These are phyloP conservation scores for Synergus laeviventris DNA, from an alignment of 2,888 invertebrate species.

Conservation along the genomic window DNA sequence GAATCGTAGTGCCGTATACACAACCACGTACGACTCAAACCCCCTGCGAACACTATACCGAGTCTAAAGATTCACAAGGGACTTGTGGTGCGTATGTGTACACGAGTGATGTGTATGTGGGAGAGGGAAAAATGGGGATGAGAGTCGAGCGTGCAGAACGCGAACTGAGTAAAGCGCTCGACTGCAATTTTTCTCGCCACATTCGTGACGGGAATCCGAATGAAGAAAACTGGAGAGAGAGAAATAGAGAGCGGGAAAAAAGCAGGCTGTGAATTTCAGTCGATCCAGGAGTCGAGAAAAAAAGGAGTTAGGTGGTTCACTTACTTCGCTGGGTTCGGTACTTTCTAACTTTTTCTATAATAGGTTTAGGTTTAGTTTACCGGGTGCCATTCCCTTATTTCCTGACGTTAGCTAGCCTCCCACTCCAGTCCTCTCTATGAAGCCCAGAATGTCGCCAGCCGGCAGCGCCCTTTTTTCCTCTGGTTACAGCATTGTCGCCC, in stretches of 20 bases:
- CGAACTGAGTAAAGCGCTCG: conserved; percentile 75
- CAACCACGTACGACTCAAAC: conserved; percentile 34
- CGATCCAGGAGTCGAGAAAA: conserved; percentile 13
- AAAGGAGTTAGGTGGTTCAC: conserved; percentile 1
- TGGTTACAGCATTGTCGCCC: too few relatives aligned
- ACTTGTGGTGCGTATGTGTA: conserved; percentile 31
- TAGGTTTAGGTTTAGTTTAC: too few relatives aligned
- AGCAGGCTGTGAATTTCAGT: conserved; percentile 45
- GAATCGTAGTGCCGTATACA: conserved; percentile 35
- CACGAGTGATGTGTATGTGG: conserved; percentile 17
- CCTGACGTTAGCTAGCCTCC: too few relatives aligned
- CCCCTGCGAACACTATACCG: conserved; percentile 27
- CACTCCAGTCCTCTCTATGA: too few relatives aligned
- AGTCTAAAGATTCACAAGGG: conserved; percentile 38
- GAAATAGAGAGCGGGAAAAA: conserved; percentile 39
- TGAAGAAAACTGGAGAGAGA: conserved; percentile 59
- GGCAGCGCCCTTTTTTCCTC: too few relatives aligned
- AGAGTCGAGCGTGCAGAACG: conserved; percentile 73
- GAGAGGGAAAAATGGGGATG: conserved; percentile 52
- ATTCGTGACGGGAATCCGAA: conserved; percentile 75
- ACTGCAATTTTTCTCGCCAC: conserved; percentile 76
- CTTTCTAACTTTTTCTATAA: background rate
- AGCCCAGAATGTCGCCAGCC: too few relatives aligned
- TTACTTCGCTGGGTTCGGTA: background rate
- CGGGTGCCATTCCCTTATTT: too few relatives aligned